Percentiles rank a stretch among this genome's conserved stretches.
phyloP scores from a whole-genome alignment of 1,140 invertebrate species.

The Conus betulinus region DNA sequence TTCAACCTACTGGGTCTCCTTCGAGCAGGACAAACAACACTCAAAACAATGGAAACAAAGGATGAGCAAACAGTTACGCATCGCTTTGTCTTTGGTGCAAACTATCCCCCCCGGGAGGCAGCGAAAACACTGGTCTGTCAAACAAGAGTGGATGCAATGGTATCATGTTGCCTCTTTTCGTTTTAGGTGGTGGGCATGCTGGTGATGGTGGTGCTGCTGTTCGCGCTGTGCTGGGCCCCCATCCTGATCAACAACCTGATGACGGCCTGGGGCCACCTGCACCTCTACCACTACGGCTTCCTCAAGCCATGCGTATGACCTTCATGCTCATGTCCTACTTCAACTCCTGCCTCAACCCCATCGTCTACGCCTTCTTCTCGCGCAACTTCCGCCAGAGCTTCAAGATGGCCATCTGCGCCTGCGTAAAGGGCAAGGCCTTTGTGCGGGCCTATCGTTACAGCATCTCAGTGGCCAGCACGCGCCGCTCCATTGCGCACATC shows the following conservation, averaged over 20 bases:
- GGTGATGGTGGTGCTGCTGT: conserved; percentile 75
- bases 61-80: no score
- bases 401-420: conserved; percentile 74
- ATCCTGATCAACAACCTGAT: conserved; percentile 67
- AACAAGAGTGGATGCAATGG: no score
- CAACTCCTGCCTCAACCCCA: conserved; percentile 83
- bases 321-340: conserved; percentile 80
- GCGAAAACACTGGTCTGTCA: no score
- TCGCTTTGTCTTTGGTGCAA: no score
- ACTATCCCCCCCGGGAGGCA: no score
- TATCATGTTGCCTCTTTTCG: neutral
- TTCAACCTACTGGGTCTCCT: no score
- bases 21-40: no score
- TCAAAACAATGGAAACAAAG: no score
- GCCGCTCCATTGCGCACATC: conserved; percentile 40
- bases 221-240: conserved; percentile 78
- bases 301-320: conserved; percentile 80
- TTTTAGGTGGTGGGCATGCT: conserved; percentile 77
- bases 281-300: conserved; percentile 76
- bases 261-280: conserved; percentile 79
- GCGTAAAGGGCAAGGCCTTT: conserved; percentile 60
- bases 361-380: conserved; percentile 88
- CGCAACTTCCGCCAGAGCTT: conserved; percentile 84
- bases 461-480: conserved; percentile 44
- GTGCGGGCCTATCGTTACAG: conserved; percentile 54